Evolutionary conservation across 2,113 vertebrate genomes (phyloP).

Genomic region (Spheniscus mendiculus): DNA sequence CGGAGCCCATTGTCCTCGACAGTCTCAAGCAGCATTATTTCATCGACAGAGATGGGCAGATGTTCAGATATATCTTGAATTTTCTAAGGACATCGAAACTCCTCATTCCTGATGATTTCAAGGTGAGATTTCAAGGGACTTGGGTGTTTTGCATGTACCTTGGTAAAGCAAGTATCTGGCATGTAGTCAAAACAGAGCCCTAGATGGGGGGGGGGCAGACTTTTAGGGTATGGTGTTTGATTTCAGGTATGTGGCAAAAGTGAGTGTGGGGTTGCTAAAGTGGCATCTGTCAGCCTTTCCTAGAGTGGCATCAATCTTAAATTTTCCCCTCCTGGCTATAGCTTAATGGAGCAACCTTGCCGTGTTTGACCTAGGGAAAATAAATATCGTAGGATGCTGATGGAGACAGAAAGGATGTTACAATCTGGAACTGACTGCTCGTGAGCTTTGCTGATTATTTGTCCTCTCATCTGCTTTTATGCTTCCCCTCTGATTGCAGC

Average conservation of each 20-base stretch:
- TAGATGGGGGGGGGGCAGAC: accelerated
- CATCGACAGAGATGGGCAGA: slow-evolving; percentile 98
- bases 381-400: not conserved
- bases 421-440: not conserved
- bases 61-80: slow-evolving; percentile 99
- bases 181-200: not conserved
- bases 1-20: slow-evolving; percentile 98
- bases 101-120: slow-evolving; percentile 98
- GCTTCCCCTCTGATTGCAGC: not conserved
- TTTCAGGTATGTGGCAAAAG: not conserved
- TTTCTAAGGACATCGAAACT: slow-evolving; percentile 98
- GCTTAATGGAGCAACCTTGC: not conserved
- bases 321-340: not conserved
- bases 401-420: not conserved
- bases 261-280: not conserved
- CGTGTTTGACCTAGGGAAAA: not conserved
- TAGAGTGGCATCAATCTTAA: not conserved
- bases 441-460: not conserved
- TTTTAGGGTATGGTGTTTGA: not conserved
- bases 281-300: not conserved
- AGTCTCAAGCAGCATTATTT: slow-evolving; percentile 99
- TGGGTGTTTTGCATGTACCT: not conserved
- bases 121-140: slow-evolving; percentile 83
- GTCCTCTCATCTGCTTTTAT: not conserved
- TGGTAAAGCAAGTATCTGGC: not conserved